A percentile compares a stretch with the other conserved stretches of the same genome.
Conservation (phyloP, 2,888 invertebrate genomes). For the Chirona hameri region DNA sequence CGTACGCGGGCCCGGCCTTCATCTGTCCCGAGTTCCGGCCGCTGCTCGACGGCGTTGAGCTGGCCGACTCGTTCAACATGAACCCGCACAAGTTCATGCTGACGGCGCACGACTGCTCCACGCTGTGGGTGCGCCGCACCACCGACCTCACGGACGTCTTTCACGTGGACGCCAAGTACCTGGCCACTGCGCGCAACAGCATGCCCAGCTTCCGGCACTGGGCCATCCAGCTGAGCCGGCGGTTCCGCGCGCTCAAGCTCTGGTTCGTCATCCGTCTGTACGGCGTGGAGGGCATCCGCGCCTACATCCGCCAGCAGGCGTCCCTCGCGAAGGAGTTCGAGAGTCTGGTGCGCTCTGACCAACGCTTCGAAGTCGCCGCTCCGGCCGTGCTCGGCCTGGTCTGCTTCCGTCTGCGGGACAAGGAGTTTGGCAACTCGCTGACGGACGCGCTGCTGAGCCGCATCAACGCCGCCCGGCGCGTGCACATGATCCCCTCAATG, state of each 20-base stretch:
- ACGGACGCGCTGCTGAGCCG: constrained; percentile 76
- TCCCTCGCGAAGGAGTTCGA: constrained; percentile 74
- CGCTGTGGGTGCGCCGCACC: constrained; percentile 72
- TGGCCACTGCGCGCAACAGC: constrained; percentile 48
- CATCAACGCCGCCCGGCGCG: constrained; percentile 61
- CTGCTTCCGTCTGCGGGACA: constrained; percentile 72
- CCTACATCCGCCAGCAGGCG: constrained; percentile 69
- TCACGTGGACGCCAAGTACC: constrained; percentile 83
- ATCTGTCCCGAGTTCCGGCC: constrained; percentile 85
- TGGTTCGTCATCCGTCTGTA: constrained; percentile 84
- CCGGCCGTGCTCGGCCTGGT: constrained; percentile 86
- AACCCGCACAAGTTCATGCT: constrained; percentile 95
- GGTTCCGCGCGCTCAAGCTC: constrained; percentile 83
- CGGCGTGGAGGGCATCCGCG: constrained; percentile 74
- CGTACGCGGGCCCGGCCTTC: constrained; percentile 90
- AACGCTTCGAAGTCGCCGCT: constrained; percentile 72
- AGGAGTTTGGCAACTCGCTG: constrained; percentile 64
- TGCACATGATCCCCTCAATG: constrained; percentile 1
- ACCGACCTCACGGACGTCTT: constrained; percentile 75
- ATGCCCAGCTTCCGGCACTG: constrained; percentile 64
- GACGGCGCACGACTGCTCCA: constrained; percentile 90
- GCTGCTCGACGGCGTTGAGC: constrained; percentile 64
- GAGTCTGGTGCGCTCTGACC: constrained; percentile 62
- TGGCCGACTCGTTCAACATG: constrained; percentile 83
- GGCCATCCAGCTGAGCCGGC: constrained; percentile 91